phyloP scores from a whole-genome alignment of 2,888 invertebrate genomes.

The Epinotia nisella region DNA sequence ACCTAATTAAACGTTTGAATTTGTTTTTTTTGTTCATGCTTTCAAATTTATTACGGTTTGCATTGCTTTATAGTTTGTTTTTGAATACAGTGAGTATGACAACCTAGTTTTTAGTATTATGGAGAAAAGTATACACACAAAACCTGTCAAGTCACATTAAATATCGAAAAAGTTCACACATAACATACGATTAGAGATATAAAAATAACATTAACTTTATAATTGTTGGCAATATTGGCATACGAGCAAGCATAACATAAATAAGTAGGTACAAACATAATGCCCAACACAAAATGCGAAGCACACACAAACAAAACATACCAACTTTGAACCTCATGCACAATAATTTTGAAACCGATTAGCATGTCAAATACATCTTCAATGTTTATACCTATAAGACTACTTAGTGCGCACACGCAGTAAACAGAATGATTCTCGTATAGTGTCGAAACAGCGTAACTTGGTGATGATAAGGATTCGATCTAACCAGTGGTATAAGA shows the following conservation, averaged over 20 bases:
- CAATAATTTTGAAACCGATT: conserved; percentile 9
- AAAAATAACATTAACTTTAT: conserved; percentile 22
- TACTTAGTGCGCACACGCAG: not conserved
- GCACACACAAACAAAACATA: conserved; percentile 25
- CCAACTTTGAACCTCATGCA: conserved; percentile 32
- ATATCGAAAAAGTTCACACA: conserved; percentile 1
- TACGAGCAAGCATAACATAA: conserved; percentile 7
- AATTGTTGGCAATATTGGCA: conserved; percentile 17
- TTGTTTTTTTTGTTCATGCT: too few relatives aligned
- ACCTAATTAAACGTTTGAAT: too few relatives aligned
- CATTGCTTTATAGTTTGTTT: too few relatives aligned
- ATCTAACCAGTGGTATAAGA: not conserved
- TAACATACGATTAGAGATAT: not conserved
- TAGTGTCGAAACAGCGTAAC: not conserved
- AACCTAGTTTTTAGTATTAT: conserved; percentile 12
- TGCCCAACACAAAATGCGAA: conserved; percentile 31
- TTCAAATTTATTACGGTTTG: too few relatives aligned
- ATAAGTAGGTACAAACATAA: not conserved
- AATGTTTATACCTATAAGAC: not conserved
- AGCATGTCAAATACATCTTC: not conserved
- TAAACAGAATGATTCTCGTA: not conserved
- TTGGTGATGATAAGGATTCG: not conserved
- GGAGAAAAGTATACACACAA: not conserved
- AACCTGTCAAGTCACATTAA: not conserved
- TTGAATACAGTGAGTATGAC: not conserved